These are phyloP conservation scores for Ataeniobius toweri DNA, from an alignment of 2,797 vertebrate species.

Conservation along the genomic window DNA sequence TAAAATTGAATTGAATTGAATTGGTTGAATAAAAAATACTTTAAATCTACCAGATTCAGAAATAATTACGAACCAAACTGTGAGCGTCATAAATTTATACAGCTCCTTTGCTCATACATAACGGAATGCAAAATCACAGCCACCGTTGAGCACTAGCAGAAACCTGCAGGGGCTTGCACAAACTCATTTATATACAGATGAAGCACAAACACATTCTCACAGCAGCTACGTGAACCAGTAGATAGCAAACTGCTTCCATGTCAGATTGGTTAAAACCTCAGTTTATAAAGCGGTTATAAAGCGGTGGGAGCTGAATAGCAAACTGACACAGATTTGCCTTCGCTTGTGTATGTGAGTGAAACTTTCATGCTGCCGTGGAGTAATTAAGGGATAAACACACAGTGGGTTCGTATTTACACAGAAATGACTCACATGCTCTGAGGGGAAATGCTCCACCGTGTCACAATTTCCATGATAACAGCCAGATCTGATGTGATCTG, in stretches of 20 bases:
- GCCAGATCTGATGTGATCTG: constrained; percentile 35
- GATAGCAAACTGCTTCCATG: constrained; percentile 21
- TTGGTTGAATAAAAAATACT: background rate
- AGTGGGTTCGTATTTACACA: background rate
- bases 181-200: constrained; percentile 23
- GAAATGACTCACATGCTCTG: constrained; percentile 47
- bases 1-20: no score
- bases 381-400: constrained; percentile 20
- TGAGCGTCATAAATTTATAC: constrained; percentile 55
- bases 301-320: background rate
- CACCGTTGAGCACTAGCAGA: constrained; percentile 69
- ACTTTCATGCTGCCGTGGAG: background rate
- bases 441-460: constrained; percentile 43
- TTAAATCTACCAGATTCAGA: background rate
- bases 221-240: constrained; percentile 37
- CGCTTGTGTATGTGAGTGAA: background rate
- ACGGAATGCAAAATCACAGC: constrained; percentile 55
- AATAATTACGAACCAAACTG: background rate
- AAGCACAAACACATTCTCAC: constrained; percentile 18
- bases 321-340: background rate
- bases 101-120: constrained; percentile 62
- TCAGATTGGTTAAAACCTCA: constrained; percentile 21
- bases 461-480: constrained; percentile 29
- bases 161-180: constrained; percentile 68
- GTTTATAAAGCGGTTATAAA: background rate